Evolutionary conservation across 2,113 vertebrate species (phyloP).

Genomic region (Embiotoca jacksoni): DNA sequence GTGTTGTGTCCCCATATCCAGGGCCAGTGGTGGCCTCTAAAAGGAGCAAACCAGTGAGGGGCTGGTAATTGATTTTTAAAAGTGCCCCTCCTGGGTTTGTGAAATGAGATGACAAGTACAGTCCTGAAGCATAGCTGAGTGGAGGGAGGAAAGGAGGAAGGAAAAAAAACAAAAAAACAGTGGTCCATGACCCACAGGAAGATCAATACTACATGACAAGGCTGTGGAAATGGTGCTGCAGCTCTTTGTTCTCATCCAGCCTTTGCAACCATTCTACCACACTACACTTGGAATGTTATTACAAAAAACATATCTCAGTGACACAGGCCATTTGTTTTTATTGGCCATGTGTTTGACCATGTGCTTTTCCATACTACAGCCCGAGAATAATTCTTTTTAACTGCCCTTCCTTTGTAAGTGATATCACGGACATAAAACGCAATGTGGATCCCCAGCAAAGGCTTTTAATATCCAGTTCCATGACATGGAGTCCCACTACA

Average conservation of each 20-base stretch:
- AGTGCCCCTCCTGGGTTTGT: slow-evolving; percentile 27
- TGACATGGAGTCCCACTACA: slow-evolving; percentile 14
- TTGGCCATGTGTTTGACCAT: slow-evolving; percentile 47
- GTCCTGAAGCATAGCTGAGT: slow-evolving; percentile 19
- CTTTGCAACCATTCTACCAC: slow-evolving; percentile 20
- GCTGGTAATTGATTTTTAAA: slow-evolving; percentile 72
- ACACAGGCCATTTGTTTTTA: slow-evolving; percentile 59
- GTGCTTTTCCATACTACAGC: slow-evolving; percentile 50
- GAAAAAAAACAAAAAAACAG: not conserved
- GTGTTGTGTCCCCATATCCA: not conserved
- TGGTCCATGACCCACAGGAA: slow-evolving; percentile 26
- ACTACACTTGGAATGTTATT: slow-evolving; percentile 36
- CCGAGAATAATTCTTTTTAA: slow-evolving; percentile 56
- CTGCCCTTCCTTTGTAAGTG: slow-evolving; percentile 37
- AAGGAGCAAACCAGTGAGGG: slow-evolving; percentile 17
- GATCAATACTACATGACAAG: slow-evolving; percentile 60
- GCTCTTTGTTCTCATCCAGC: slow-evolving; percentile 51
- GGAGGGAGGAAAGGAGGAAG: not conserved
- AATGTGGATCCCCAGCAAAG: slow-evolving; percentile 34
- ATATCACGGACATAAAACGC: slow-evolving; percentile 55
- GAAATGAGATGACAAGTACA: slow-evolving; percentile 59
- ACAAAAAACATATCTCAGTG: slow-evolving; percentile 37
- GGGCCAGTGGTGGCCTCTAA: not conserved
- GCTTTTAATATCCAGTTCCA: slow-evolving; percentile 21
- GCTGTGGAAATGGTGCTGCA: slow-evolving; percentile 42